phyloP scores from a whole-genome alignment of 1,140 invertebrate species.

The Psilanteris sp. region DNA sequence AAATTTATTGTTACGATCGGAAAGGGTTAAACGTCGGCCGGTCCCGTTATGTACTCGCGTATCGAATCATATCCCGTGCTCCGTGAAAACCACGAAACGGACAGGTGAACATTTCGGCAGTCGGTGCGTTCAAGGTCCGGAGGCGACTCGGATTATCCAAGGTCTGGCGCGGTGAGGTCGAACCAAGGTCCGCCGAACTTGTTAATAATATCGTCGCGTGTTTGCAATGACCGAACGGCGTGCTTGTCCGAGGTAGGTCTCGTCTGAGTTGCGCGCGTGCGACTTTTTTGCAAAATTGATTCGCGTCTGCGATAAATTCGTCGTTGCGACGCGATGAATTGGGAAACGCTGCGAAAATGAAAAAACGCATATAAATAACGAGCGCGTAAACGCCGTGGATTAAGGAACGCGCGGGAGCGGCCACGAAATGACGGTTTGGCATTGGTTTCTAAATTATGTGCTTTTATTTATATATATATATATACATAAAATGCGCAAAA shows the following conservation, averaged over 20 bases:
- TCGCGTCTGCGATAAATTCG: too few species aligned
- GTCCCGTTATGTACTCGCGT: slow-evolving; percentile 68
- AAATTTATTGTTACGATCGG: slow-evolving; percentile 40
- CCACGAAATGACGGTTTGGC: too few species aligned
- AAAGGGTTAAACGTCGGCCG: slow-evolving; percentile 69
- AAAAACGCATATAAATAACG: too few species aligned
- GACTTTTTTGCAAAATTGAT: too few species aligned
- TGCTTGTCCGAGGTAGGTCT: slow-evolving; percentile 58
- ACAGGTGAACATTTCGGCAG: slow-evolving; percentile 69
- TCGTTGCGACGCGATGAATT: too few species aligned
- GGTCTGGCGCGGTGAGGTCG: slow-evolving; percentile 62
- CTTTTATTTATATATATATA: too few species aligned
- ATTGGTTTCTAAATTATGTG: too few species aligned
- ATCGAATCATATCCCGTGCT: slow-evolving; percentile 58
- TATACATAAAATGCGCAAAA: too few species aligned
- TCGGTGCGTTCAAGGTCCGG: slow-evolving; percentile 72
- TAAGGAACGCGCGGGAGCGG: too few species aligned
- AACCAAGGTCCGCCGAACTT: slow-evolving; percentile 35
- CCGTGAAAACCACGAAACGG: slow-evolving; percentile 68
- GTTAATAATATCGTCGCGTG: slow-evolving; percentile 2
- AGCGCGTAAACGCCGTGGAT: too few species aligned
- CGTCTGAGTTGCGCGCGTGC: too few species aligned
- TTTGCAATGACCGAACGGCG: slow-evolving; percentile 1
- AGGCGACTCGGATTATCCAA: slow-evolving; percentile 58
- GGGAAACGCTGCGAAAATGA: too few species aligned